A percentile compares a stretch with the other conserved stretches of the same genome.
Evolutionary conservation across 2,113 vertebrate genomes (phyloP).

Genomic region (Ciconia stormi): DNA sequence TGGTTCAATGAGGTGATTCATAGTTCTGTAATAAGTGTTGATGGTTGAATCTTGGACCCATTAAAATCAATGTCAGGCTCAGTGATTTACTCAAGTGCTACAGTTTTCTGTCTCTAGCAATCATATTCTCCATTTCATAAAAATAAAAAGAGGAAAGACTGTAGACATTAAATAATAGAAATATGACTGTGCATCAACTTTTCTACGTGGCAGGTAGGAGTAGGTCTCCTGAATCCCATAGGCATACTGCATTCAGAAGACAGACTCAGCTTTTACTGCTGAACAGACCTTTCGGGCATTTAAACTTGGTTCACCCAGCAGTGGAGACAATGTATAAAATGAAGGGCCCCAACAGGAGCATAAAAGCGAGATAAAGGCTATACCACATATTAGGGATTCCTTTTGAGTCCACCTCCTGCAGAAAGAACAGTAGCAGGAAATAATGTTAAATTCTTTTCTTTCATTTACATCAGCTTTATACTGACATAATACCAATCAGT

Average conservation of each 20-base stretch:
- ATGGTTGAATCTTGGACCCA: constrained; percentile 1
- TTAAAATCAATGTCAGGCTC: constrained; percentile 52
- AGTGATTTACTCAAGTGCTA: not conserved
- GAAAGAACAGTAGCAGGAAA: constrained; percentile 36
- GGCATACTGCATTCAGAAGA: not conserved
- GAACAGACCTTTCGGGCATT: not conserved
- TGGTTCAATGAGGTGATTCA: constrained; percentile 11
- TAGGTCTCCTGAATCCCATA: not conserved
- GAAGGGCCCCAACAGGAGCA: not conserved
- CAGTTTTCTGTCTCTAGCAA: constrained; percentile 14
- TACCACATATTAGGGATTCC: not conserved
- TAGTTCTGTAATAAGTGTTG: not conserved
- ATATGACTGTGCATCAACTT: not conserved
- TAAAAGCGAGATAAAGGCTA: not conserved
- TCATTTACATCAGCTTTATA: constrained; percentile 13
- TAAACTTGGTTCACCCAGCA: not conserved
- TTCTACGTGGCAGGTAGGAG: not conserved
- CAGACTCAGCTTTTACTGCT: not conserved
- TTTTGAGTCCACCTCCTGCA: not conserved
- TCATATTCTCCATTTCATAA: not conserved
- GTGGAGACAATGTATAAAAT: not conserved
- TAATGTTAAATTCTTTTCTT: not conserved
- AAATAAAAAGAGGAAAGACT: not conserved
- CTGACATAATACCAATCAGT: not conserved
- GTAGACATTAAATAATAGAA: not conserved